Conservation (phyloP, 2,113 vertebrate species). For the Pseudorectes ferrugineus region DNA sequence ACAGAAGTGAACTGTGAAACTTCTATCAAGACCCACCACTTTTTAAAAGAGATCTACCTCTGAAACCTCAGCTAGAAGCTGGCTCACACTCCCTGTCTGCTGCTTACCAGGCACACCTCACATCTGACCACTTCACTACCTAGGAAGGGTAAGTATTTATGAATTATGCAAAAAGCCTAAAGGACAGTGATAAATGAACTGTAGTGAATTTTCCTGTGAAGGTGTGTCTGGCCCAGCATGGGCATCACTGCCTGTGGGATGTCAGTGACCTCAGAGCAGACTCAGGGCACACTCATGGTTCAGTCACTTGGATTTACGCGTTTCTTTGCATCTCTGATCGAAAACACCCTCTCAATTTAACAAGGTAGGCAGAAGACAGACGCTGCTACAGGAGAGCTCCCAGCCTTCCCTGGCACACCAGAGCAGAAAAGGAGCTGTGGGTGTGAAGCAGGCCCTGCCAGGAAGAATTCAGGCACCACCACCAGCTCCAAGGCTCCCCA, state of each 20-base stretch:
- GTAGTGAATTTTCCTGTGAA: not conserved
- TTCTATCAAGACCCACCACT: not conserved
- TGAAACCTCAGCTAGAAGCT: rapidly evolving
- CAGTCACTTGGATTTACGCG: not conserved
- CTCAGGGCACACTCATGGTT: rapidly evolving
- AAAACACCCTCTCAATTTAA: not conserved
- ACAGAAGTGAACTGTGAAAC: not conserved
- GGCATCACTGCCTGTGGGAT: rapidly evolving
- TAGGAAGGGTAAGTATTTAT: not conserved
- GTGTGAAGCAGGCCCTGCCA: not conserved
- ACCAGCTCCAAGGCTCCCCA: not conserved
- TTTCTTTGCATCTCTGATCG: not conserved
- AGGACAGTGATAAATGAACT: rapidly evolving
- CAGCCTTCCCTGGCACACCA: not conserved
- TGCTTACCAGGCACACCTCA: not conserved
- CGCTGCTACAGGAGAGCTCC: not conserved
- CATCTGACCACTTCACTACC: not conserved
- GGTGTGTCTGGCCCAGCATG: rapidly evolving
- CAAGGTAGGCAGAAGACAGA: not conserved
- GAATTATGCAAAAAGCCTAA: not conserved
- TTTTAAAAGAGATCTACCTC: not conserved
- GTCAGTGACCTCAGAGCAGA: not conserved
- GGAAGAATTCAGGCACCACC: not conserved
- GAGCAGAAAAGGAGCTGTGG: not conserved
- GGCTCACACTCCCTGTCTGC: not conserved